These are phyloP conservation scores for Chaetodon trifascialis DNA, from an alignment of 2,113 vertebrate genomes.

Conservation along the genomic window DNA sequence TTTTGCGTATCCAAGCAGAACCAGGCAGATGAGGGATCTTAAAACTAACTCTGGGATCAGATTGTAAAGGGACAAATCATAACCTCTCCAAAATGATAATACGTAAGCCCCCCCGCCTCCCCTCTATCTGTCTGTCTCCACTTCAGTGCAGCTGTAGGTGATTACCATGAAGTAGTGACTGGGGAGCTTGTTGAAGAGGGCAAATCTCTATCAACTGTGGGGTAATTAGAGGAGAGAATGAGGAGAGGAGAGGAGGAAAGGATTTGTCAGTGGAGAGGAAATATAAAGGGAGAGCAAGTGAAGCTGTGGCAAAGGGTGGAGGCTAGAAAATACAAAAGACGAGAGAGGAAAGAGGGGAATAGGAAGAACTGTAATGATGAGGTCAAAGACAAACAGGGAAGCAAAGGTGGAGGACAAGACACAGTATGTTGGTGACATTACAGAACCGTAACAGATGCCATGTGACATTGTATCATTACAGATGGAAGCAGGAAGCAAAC, in stretches of 20 bases:
- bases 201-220: constrained; percentile 57
- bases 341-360: not conserved
- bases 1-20: constrained; percentile 51
- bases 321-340: constrained; percentile 20
- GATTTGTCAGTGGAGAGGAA: constrained; percentile 14
- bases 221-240: constrained; percentile 68
- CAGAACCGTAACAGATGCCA: constrained; percentile 26
- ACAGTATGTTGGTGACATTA: constrained; percentile 2
- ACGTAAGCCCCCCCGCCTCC: not conserved
- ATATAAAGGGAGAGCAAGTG: constrained; percentile 12
- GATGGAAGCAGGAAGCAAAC: not conserved
- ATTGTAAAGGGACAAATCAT: constrained; percentile 52
- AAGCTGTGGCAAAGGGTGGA: constrained; percentile 3
- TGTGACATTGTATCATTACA: constrained; percentile 26
- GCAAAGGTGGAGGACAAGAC: not conserved
- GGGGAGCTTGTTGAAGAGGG: constrained; percentile 66
- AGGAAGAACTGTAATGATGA: constrained; percentile 5
- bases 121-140: constrained; percentile 59
- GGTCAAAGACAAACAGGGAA: constrained; percentile 8
- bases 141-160: constrained; percentile 82
- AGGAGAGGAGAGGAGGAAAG: constrained; percentile 51
- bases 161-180: constrained; percentile 78
- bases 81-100: constrained; percentile 56
- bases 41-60: constrained; percentile 44
- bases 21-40: constrained; percentile 30